Evolutionary conservation across 2,888 invertebrate genomes (phyloP), one percentile per base, ranked within the genome.

Genomic region (Phymatocera aterrima): DNA sequence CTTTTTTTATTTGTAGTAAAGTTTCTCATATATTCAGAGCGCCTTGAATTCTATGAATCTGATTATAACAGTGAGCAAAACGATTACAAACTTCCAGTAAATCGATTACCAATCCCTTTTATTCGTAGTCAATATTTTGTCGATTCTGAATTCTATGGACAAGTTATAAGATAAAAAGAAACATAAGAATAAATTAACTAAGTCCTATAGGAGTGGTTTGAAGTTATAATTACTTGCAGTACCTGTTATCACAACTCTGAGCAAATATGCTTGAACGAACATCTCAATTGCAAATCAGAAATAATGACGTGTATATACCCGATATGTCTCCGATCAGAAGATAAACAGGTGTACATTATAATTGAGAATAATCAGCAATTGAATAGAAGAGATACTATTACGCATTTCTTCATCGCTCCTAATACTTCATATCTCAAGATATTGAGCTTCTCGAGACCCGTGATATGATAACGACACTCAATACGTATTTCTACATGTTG

Each of bases 361-460:
- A 72, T 31, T 34, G 18, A 18, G 18, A 12, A 12, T 51, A 51
- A 72, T 72, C 72, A 51, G 28, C 1, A 48, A 48, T 43, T 68
- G 46, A 68, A 24, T 12, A 28, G 24, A 48, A 43, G 4, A 72
- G 10, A 51, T 72, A n/a, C 12, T 72, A 10, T 34, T 34, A 5
- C 48, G 51, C 18, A 31, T 28, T 18, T 24, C 21, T 51, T n/a
- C n/a, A n/a, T n/a, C n/a, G 2, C 8, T 51, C 72, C 18, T 72
- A 21, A 72, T 75, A 57, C 51, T 43, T 43, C 28, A 43, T 75
- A 75, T 75, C 75, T 75, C 3, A 6, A 60, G 75, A 75, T 60
- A 60, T 60, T 54, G 24, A 24, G 24, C 57, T 57, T n/a, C n/a
- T n/a, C 21, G 12, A 57, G 18, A 75, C 31, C 28, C n/a, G 21